Percentiles rank a stretch among this genome's conserved stretches.
These are phyloP conservation scores for Protaetia brevitarsis DNA, from an alignment of 1,140 invertebrate species.

Conservation along the genomic window DNA sequence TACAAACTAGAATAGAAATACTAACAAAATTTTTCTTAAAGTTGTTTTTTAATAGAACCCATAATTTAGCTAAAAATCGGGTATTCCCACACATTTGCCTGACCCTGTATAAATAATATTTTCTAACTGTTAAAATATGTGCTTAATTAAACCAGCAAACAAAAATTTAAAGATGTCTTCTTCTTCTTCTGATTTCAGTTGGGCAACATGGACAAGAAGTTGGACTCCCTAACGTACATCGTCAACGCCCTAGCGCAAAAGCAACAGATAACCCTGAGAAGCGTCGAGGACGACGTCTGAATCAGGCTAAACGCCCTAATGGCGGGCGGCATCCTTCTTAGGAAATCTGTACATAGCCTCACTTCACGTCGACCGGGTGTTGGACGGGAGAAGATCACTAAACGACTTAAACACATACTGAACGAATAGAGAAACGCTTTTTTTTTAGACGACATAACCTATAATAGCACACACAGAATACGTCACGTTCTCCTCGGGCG, in stretches of 20 bases:
- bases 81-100: too few species aligned
- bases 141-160: too few species aligned
- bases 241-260: constrained; percentile 62
- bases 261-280: constrained; percentile 53
- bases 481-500: neutral
- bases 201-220: constrained; percentile 67
- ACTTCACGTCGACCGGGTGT: neutral
- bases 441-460: neutral
- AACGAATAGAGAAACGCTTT: neutral
- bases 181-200: constrained; percentile 55
- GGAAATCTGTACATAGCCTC: neutral
- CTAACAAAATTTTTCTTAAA: too few species aligned
- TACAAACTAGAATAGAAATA: too few species aligned
- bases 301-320: constrained; percentile 1
- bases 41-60: too few species aligned
- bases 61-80: too few species aligned
- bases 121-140: too few species aligned
- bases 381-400: neutral
- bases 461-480: neutral
- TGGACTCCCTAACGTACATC: constrained; percentile 65
- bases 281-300: constrained; percentile 53
- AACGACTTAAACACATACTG: neutral
- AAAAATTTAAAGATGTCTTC: neutral
- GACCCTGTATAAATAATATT: too few species aligned
- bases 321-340: neutral